Evolutionary conservation across 1,140 invertebrate species (phyloP).

Genomic region (Diorhabda elongata): DNA sequence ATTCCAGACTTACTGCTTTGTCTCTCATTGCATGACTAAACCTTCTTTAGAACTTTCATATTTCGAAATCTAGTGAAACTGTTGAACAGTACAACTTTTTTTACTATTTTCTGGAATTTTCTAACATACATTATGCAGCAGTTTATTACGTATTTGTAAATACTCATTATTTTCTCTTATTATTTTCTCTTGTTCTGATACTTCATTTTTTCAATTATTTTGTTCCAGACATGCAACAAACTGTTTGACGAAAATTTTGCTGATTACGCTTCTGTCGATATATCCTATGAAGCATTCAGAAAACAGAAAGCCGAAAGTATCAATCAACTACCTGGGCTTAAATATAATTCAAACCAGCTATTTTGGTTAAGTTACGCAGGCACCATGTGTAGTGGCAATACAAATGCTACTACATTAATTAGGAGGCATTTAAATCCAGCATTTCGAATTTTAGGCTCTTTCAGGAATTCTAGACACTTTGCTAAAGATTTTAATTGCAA

Average conservation of each 20-base stretch:
- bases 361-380: conserved; percentile 14
- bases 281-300: conserved; percentile 75
- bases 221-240: conserved; percentile 69
- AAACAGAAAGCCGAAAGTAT: conserved; percentile 63
- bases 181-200: no score
- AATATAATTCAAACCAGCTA: conserved; percentile 12
- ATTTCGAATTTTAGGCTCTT: conserved; percentile 21
- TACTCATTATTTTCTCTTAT: no score
- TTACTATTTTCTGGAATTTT: no score
- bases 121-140: no score
- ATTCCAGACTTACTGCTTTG: no score
- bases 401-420: background rate
- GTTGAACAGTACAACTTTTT: no score
- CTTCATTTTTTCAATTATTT: no score
- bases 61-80: no score
- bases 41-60: no score
- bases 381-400: conserved; percentile 7
- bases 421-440: conserved; percentile 9
- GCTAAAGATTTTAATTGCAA: conserved; percentile 62
- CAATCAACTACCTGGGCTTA: conserved; percentile 47
- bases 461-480: conserved; percentile 50
- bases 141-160: no score
- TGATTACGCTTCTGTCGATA: conserved; percentile 74
- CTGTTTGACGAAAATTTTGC: conserved; percentile 89
- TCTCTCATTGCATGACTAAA: no score